phyloP scores from a whole-genome alignment of 2,888 invertebrate species.

The Caenorhabditis plicata region DNA sequence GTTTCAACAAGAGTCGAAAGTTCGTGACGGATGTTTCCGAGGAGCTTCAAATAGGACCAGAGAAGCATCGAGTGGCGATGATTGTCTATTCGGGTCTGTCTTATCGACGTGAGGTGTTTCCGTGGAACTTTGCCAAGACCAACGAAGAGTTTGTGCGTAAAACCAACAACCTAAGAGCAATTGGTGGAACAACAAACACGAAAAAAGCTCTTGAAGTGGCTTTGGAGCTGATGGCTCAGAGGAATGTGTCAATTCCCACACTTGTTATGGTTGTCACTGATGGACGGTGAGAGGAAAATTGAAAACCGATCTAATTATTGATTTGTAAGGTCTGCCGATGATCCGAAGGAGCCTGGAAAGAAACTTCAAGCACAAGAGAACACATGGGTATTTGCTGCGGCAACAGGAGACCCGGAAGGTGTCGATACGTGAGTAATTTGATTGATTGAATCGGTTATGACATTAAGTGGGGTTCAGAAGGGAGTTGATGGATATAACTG shows the following conservation, averaged over 20 bases:
- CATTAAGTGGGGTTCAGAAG: conserved; percentile 40
- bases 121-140: conserved; percentile 61
- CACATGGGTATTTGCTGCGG: conserved; percentile 62
- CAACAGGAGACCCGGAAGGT: conserved; percentile 57
- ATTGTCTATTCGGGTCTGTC: conserved; percentile 59
- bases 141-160: conserved; percentile 57
- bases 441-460: background rate
- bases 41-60: conserved; percentile 61
- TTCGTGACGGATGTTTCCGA: conserved; percentile 62
- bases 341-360: conserved; percentile 49
- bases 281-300: conserved; percentile 34
- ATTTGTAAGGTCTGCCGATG: conserved; percentile 41
- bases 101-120: conserved; percentile 54
- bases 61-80: conserved; percentile 58
- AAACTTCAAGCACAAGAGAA: conserved; percentile 42
- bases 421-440: conserved; percentile 48
- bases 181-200: conserved; percentile 62
- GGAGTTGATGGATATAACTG: conserved; percentile 60
- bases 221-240: conserved; percentile 50
- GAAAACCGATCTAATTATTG: too few species aligned
- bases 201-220: conserved; percentile 56
- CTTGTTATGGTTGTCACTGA: conserved; percentile 62
- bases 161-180: conserved; percentile 48
- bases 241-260: conserved; percentile 58
- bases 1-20: conserved; percentile 60